Evolutionary conservation across 2,888 invertebrate genomes (phyloP), one percentile per base, ranked within the genome.

Genomic region (Lacanobia oleracea): DNA sequence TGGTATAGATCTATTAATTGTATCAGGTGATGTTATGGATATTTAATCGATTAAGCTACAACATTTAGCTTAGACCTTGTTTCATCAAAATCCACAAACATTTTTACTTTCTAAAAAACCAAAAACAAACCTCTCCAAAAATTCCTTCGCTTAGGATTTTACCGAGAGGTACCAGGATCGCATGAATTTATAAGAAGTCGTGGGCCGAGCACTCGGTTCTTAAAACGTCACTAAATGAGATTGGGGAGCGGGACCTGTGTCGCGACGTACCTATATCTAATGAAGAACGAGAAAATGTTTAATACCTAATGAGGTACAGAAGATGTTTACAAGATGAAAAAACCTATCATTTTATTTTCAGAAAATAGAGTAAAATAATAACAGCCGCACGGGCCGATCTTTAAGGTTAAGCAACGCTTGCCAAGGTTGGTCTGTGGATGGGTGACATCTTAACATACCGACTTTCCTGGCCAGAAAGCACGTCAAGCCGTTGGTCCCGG

Each of bases 201-300:
- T 50, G 63, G 56, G 72, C 27, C 18, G 57, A 48, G 78, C 48
- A 60, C 62, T 66, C 37, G 21, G 50, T 48, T 63, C 63, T 72
- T 60, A 53, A 82, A 78, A 74, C 54, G 72, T 77, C 76, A 75
- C 78, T 59, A 70, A 85, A 85, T 66, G 62, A 80, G 71, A 77
- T 85, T 74, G 69, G 67, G 72, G 37, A 72, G n/a, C 45, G 48
- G 57, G 68, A 75, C 57, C 62, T 40, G 45, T 57, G 57, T 74
- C 69, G 59, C 33, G 4, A 33, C 68, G 67, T 51, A n/a, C n/a
- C n/a, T n/a, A 63, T 37, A 59, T 40, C 69, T 82, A 80, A 85
- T 82, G 73, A 77, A 68, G 65, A 43, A 48, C 37, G 56, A 61
- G 45, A 68, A 76, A 73, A 67, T 57, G 50, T 56, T 50, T 23